phyloP scores from a whole-genome alignment of 2,888 invertebrate genomes.

The Phengaris alcon region DNA sequence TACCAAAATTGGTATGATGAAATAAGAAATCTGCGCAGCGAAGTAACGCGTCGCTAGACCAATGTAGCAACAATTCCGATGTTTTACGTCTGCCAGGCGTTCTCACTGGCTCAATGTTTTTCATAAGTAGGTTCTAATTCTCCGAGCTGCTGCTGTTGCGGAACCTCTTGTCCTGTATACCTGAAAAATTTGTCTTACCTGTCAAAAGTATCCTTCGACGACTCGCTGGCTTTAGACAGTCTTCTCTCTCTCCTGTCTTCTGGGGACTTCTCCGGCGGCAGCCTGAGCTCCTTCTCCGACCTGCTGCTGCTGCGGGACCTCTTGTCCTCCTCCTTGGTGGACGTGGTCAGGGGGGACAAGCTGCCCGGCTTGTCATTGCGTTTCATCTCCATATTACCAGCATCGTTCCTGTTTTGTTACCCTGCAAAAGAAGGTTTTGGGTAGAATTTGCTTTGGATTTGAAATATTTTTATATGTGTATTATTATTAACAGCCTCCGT shows the following conservation, averaged over 20 bases:
- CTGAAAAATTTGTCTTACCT: slow-evolving; percentile 48
- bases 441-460: too few relatives aligned
- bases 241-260: slow-evolving; percentile 57
- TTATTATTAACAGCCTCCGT: too few relatives aligned
- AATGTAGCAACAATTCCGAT: too few relatives aligned
- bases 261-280: slow-evolving; percentile 66
- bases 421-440: slow-evolving; percentile 44
- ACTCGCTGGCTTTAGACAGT: slow-evolving; percentile 61
- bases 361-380: slow-evolving; percentile 69
- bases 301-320: slow-evolving; percentile 56
- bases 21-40: too few relatives aligned
- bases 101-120: too few relatives aligned
- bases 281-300: slow-evolving; percentile 61
- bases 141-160: too few relatives aligned
- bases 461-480: too few relatives aligned
- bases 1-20: too few relatives aligned
- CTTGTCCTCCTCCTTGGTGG: slow-evolving; percentile 55
- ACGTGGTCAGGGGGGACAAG: slow-evolving; percentile 61
- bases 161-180: too few relatives aligned
- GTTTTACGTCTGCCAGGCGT: too few relatives aligned
- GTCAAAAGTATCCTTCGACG: slow-evolving; percentile 68
- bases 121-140: too few relatives aligned
- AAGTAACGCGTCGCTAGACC: too few relatives aligned
- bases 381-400: slow-evolving; percentile 72
- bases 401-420: slow-evolving; percentile 51